phyloP scores from a whole-genome alignment of 2,113 vertebrate genomes.

The Microcebus tavaratra region DNA sequence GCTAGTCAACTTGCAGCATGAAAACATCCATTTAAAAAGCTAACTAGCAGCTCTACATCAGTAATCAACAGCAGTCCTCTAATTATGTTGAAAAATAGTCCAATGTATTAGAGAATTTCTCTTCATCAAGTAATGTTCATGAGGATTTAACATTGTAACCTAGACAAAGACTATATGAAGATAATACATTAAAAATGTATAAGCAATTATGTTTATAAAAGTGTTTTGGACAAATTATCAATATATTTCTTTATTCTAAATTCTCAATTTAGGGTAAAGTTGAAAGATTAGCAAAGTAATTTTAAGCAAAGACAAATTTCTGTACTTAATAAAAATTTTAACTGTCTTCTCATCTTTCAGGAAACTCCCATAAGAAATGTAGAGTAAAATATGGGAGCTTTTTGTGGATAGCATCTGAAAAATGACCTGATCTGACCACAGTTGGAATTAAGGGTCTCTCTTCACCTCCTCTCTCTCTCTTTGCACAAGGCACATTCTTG shows the following conservation, averaged over 20 bases:
- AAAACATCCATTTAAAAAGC: neutral
- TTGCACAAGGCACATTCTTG: neutral
- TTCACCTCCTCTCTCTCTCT: neutral
- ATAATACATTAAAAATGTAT: neutral
- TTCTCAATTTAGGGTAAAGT: neutral
- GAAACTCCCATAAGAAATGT: neutral
- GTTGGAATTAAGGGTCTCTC: neutral
- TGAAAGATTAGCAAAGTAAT: neutral
- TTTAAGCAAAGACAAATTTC: neutral
- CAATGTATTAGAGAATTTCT: neutral
- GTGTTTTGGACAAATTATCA: neutral
- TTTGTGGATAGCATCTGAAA: neutral
- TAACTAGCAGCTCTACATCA: conserved; percentile 7
- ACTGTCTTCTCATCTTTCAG: neutral
- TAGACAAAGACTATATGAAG: neutral
- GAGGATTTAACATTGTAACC: neutral
- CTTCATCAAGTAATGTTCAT: neutral
- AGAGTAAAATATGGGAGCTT: neutral
- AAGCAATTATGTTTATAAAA: neutral
- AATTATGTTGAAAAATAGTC: neutral
- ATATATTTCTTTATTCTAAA: neutral
- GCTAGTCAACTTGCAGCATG: conserved; percentile 51
- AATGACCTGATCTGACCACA: neutral
- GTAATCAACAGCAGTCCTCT: conserved; percentile 5
- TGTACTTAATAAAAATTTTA: neutral